Evolutionary conservation across 2,797 vertebrate genomes (phyloP).

Genomic region (Fundulus diaphanus): DNA sequence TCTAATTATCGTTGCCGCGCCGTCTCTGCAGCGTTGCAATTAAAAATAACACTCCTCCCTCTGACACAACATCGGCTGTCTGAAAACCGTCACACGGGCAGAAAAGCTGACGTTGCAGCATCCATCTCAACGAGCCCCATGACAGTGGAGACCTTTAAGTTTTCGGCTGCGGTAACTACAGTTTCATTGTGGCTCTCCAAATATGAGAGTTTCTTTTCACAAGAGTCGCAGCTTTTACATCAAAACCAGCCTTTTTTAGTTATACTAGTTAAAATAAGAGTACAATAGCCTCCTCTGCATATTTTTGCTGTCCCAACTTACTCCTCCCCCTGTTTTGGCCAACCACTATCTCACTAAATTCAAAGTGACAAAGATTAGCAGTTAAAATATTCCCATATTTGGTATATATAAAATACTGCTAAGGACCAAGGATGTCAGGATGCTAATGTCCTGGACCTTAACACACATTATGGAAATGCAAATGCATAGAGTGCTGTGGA

Average conservation of each 20-base stretch:
- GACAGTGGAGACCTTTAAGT: conserved; percentile 50
- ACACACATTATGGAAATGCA: too few relatives aligned
- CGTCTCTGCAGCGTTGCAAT: conserved; percentile 60
- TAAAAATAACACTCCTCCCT: conserved; percentile 68
- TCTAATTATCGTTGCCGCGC: conserved; percentile 28
- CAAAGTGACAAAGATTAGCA: too few relatives aligned
- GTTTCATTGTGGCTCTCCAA: background rate
- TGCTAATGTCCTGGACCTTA: too few relatives aligned
- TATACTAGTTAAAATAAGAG: background rate
- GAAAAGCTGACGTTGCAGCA: conserved; percentile 31
- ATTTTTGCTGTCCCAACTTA: background rate
- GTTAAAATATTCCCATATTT: too few relatives aligned
- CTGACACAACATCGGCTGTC: conserved; percentile 7
- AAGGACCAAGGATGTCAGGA: too few relatives aligned
- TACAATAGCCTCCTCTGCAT: background rate
- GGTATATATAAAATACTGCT: too few relatives aligned
- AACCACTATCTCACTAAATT: background rate
- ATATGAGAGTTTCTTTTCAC: background rate
- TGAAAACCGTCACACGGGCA: background rate
- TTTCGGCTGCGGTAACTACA: too few relatives aligned
- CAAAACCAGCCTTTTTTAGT: background rate
- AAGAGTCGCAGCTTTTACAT: background rate
- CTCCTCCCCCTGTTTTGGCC: background rate
- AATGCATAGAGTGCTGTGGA: too few relatives aligned
- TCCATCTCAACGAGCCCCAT: conserved; percentile 33